phyloP scores from a whole-genome alignment of 2,888 invertebrate species.

The Actias luna region DNA sequence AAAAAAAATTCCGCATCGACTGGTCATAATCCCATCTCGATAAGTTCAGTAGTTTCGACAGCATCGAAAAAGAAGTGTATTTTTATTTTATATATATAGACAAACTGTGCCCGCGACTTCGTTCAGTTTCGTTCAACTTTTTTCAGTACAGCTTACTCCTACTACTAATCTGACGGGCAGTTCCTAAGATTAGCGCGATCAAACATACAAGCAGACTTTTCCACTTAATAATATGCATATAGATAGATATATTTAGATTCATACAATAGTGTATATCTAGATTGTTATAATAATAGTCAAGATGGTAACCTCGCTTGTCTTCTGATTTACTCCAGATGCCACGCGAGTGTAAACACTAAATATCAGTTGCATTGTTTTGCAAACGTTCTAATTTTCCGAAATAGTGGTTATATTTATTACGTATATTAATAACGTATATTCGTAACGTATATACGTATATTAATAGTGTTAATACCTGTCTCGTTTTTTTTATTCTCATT shows the following conservation, averaged over 20 bases:
- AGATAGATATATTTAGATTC: background rate
- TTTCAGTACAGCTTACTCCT: too few species aligned
- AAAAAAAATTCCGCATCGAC: too few species aligned
- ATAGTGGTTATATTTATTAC: background rate
- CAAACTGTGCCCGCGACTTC: too few species aligned
- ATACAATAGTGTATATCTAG: background rate
- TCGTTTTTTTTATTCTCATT: background rate
- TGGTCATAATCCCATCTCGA: too few species aligned
- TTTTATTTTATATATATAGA: too few species aligned
- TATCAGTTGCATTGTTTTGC: conserved; percentile 15
- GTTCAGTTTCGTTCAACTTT: too few species aligned
- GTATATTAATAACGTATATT: background rate
- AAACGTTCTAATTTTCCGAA: background rate
- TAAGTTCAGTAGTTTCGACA: too few species aligned
- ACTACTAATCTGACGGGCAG: too few species aligned
- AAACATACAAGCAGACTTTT: too few species aligned
- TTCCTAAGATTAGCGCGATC: too few species aligned
- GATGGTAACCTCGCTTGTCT: conserved; percentile 1
- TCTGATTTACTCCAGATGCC: conserved; percentile 10
- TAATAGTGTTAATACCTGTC: background rate
- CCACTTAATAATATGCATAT: too few species aligned
- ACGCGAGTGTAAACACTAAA: conserved; percentile 6
- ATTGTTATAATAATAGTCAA: conserved; percentile 9
- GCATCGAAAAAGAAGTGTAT: too few species aligned
- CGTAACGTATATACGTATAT: background rate